Base-by-base conservation (phyloP, 2,888 invertebrate genomes). In the Geotrupes spiniger region DNA sequence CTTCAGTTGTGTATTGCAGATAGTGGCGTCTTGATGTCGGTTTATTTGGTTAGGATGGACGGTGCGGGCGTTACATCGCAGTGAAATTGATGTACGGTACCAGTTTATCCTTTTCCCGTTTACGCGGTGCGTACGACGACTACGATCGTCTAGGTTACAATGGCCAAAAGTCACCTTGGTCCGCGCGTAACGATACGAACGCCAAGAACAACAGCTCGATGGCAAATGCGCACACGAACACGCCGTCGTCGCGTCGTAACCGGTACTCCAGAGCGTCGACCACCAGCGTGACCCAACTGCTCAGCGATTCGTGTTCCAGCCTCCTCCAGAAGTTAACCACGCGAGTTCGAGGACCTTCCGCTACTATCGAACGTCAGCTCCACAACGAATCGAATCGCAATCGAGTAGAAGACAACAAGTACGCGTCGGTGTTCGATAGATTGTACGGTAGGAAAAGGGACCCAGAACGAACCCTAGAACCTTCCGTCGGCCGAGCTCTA, bases 281-380 rank as follows among this genome's bases (percentile, higher is more conserved):
- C 41, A 83, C 85, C 42, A 91, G 90, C 75, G 89, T 92, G 62
- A 87, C 90, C 56, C 92, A 92, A 74, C 76, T 92, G 64, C 76
- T 92, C 61, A 87, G 86, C 60, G 92, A 92, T 70, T 90, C 91
- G 61, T 92, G 90, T 74, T 87, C 89, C 65, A 92, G 83, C 74
- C 79, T 92, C 59, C 80, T 92, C 63, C 90, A 90, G 69, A 80
- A 90, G 58, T 77, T 92, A 63, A 79, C 82, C 5, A 86, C 85
- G 26, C 80, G 87, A 55, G 81, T 81, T 38, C 82, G 91, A 53
- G 88, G 88, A 39, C 89, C 89, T 29, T 89, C 89, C 41, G 84
- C 75, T 5, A 66, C 70, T 4, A 58, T 60, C 28, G 74, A 74
- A 74, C 63, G 74, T 68, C 60, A 58, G 58, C 71, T 76, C 45